Conservation (phyloP, 2,888 invertebrate genomes). For the Limnephilus auricula region DNA sequence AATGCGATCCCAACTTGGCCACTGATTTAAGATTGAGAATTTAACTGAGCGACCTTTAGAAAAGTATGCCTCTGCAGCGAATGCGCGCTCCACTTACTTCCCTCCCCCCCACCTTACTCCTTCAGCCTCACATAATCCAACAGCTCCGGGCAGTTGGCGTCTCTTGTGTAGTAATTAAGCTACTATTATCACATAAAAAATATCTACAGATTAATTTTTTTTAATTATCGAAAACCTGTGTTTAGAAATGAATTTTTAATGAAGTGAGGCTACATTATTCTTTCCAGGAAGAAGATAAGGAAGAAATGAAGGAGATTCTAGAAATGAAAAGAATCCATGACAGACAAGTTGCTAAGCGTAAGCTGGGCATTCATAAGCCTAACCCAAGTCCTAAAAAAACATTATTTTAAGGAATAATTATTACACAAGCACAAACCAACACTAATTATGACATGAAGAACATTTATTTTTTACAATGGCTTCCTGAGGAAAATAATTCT, state of each 20-base stretch:
- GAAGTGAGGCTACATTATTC: not conserved
- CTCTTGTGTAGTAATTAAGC: not conserved
- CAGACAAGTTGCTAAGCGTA: conserved; percentile 85
- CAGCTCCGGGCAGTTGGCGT: not conserved
- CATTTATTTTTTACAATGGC: too few relatives aligned
- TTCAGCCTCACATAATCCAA: not conserved
- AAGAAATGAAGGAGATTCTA: conserved; percentile 94
- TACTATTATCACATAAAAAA: not conserved
- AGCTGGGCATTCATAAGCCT: conserved; percentile 65
- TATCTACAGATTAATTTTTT: not conserved
- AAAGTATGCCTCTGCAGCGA: too few relatives aligned
- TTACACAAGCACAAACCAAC: not conserved
- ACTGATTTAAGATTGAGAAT: too few relatives aligned
- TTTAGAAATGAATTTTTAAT: not conserved
- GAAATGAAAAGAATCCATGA: conserved; percentile 94
- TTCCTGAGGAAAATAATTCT: too few relatives aligned
- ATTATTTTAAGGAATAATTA: conserved; percentile 48
- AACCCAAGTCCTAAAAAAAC: conserved; percentile 58
- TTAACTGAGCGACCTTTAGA: too few relatives aligned
- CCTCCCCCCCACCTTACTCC: not conserved
- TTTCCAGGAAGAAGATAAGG: conserved; percentile 91
- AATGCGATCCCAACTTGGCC: too few relatives aligned
- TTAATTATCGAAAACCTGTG: not conserved
- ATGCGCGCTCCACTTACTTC: too few relatives aligned
- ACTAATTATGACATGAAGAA: not conserved